Evolutionary conservation across 1,140 invertebrate species (phyloP).

Genomic region (Spodoptera litura): DNA sequence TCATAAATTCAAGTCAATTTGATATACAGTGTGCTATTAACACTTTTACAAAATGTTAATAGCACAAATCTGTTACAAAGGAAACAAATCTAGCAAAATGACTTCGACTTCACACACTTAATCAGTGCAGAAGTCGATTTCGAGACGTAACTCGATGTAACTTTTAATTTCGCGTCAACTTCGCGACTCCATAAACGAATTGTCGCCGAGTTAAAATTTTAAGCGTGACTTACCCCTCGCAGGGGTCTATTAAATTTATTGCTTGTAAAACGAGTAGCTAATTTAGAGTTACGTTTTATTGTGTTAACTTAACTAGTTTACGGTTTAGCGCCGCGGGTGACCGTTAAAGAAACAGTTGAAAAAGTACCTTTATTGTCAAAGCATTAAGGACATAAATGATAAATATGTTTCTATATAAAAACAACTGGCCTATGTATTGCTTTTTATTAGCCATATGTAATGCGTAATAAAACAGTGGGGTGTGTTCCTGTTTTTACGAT

Average conservation of each 20-base stretch:
- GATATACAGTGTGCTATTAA: no score
- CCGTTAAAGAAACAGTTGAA: constrained; percentile 50
- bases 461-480: constrained; percentile 69
- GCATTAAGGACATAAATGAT: constrained; percentile 24
- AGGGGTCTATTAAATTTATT: constrained; percentile 82
- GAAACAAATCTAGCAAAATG: no score
- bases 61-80: no score
- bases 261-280: constrained; percentile 84
- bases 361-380: constrained; percentile 55
- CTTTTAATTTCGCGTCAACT: constrained; percentile 49
- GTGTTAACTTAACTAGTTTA: constrained; percentile 81
- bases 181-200: constrained; percentile 61
- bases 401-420: constrained; percentile 26
- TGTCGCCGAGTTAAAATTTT: constrained; percentile 78
- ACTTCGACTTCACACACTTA: no score
- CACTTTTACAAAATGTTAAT: no score
- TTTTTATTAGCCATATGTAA: constrained; percentile 75
- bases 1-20: no score
- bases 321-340: constrained; percentile 73
- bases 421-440: constrained; percentile 46
- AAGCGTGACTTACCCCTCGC: constrained; percentile 65
- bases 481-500: constrained; percentile 62
- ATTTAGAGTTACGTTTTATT: constrained; percentile 84
- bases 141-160: constrained; percentile 31
- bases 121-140: constrained; percentile 1